Conservation (phyloP, 2,888 invertebrate genomes). For the Halictus ligatus region DNA sequence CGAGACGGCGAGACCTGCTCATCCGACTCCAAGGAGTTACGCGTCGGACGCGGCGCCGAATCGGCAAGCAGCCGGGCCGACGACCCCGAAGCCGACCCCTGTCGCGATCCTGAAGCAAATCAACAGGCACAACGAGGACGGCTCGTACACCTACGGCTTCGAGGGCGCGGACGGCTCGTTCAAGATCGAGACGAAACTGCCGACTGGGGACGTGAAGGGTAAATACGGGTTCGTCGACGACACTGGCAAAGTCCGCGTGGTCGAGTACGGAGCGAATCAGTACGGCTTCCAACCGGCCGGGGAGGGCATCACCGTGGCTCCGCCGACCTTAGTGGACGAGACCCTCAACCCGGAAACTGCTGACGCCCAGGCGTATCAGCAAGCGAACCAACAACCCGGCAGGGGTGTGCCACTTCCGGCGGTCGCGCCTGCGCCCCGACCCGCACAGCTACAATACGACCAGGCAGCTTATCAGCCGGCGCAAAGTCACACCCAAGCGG, state of each 20-base stretch:
- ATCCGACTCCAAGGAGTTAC: constrained; percentile 85
- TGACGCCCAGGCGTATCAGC: constrained; percentile 75
- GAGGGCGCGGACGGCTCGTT: constrained; percentile 95
- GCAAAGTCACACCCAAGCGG: constrained; percentile 77
- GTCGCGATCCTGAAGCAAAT: constrained; percentile 95
- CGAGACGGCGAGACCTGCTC: constrained; percentile 74
- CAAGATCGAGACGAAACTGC: constrained; percentile 94
- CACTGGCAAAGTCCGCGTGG: constrained; percentile 91
- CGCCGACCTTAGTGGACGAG: constrained; percentile 84
- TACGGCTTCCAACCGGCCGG: constrained; percentile 95
- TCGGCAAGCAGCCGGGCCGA: constrained; percentile 83
- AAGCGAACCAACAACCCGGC: constrained; percentile 64
- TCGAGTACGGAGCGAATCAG: constrained; percentile 95
- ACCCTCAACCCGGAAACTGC: constrained; percentile 80
- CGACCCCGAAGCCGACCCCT: constrained; percentile 87
- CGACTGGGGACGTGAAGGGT: constrained; percentile 93
- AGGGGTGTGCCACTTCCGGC: constrained; percentile 58
- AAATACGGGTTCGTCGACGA: constrained; percentile 96
- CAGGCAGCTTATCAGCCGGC: constrained; percentile 75
- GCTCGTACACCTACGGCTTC: constrained; percentile 96
- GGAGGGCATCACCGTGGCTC: constrained; percentile 92
- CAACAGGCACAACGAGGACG: constrained; percentile 95
- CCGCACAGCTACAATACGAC: constrained; percentile 66
- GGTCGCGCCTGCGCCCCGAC: constrained; percentile 63
- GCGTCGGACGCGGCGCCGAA: constrained; percentile 78